A percentile compares a stretch with the other conserved stretches of the same genome.
These are phyloP conservation scores for Callopanchax toddi DNA, from an alignment of 2,113 vertebrate genomes.

Conservation along the genomic window DNA sequence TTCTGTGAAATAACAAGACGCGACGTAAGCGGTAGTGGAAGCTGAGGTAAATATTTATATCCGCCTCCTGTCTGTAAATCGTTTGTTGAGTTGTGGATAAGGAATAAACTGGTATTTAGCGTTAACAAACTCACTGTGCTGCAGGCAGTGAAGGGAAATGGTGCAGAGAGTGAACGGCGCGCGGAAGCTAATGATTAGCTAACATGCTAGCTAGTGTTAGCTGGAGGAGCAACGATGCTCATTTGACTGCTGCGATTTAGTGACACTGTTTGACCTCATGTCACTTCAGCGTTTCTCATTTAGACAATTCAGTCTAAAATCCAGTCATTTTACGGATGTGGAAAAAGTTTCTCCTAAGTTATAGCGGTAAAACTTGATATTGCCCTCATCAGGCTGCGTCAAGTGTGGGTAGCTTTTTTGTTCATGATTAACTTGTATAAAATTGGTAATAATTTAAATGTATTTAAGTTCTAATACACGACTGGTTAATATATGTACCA, in stretches of 20 bases:
- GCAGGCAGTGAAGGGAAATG: slow-evolving; percentile 39
- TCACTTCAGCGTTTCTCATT: not conserved
- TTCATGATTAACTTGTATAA: no score
- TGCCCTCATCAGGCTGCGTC: no score
- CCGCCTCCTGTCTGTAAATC: rapidly evolving
- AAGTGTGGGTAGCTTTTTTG: no score
- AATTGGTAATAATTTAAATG: no score
- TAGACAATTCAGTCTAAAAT: not conserved
- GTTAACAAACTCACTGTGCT: not conserved
- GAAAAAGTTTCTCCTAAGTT: slow-evolving; percentile 4
- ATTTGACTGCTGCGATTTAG: not conserved
- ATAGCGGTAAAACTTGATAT: not conserved
- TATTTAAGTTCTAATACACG: no score
- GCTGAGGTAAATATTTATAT: slow-evolving; percentile 26
- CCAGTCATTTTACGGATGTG: not conserved
- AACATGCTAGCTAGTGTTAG: slow-evolving; percentile 47
- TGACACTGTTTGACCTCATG: not conserved
- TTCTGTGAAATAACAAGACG: slow-evolving; percentile 23
- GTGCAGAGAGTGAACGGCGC: slow-evolving; percentile 56
- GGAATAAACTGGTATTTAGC: not conserved
- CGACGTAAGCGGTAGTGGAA: slow-evolving; percentile 4
- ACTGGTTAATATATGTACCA: no score
- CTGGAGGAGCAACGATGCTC: slow-evolving; percentile 20
- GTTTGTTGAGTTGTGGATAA: not conserved
- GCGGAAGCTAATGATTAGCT: slow-evolving; percentile 18